Conservation (phyloP, 2,113 vertebrate species). For the Galemys pyrenaicus region DNA sequence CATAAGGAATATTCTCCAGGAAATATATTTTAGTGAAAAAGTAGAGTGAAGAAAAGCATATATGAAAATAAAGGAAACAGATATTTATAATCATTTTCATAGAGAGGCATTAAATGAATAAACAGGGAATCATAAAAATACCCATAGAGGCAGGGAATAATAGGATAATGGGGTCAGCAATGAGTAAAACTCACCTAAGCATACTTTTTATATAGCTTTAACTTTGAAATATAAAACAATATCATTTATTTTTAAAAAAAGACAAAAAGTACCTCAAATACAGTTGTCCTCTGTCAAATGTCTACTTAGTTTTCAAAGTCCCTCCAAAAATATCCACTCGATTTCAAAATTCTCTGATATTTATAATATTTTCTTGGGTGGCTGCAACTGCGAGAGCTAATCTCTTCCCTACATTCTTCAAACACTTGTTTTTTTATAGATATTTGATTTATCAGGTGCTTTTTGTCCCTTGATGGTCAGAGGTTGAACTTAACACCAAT, state of each 20-base stretch:
- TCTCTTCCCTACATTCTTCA: background rate
- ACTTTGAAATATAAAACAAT: background rate
- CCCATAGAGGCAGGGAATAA: background rate
- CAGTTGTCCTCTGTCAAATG: background rate
- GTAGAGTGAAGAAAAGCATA: background rate
- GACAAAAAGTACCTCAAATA: background rate
- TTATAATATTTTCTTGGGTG: background rate
- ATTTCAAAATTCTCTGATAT: conserved; percentile 6
- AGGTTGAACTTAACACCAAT: background rate
- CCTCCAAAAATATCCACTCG: background rate
- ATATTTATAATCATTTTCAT: background rate
- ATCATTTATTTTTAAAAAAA: background rate
- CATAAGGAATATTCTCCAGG: background rate
- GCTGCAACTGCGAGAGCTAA: background rate
- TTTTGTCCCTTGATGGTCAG: background rate
- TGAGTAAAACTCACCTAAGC: background rate
- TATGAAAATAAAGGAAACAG: background rate
- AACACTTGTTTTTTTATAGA: background rate
- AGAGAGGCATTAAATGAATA: background rate
- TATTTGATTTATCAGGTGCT: background rate
- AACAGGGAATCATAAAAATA: background rate
- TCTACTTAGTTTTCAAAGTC: background rate
- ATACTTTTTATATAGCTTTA: background rate
- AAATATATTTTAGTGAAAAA: background rate
- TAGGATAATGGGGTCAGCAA: background rate